Evolutionary conservation across 2,888 invertebrate genomes (phyloP).

Genomic region (Ectemnius lituratus): DNA sequence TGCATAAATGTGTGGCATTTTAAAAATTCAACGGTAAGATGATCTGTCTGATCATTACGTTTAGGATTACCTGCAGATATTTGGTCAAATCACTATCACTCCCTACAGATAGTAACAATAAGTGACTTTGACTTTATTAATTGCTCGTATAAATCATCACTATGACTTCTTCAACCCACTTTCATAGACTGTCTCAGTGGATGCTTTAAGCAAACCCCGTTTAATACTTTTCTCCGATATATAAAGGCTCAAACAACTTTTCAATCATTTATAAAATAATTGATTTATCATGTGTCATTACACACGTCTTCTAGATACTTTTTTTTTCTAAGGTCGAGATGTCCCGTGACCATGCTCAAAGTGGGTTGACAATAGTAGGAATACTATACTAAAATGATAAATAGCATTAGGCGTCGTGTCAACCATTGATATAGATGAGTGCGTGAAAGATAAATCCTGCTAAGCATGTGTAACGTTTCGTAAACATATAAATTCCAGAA

Average conservation of each 20-base stretch:
- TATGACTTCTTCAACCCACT: slow-evolving; percentile 46
- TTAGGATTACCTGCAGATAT: slow-evolving; percentile 44
- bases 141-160: slow-evolving; percentile 39
- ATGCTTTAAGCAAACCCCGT: too few relatives aligned
- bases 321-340: too few relatives aligned
- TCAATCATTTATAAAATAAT: slow-evolving; percentile 5
- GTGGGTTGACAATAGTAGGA: slow-evolving; percentile 57
- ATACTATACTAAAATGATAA: slow-evolving; percentile 46
- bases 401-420: slow-evolving; percentile 68
- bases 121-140: slow-evolving; percentile 41
- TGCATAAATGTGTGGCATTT: too few relatives aligned
- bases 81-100: slow-evolving; percentile 54
- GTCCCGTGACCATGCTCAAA: slow-evolving; percentile 15
- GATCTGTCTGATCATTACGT: slow-evolving; percentile 48
- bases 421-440: slow-evolving; percentile 62
- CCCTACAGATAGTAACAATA: slow-evolving; percentile 35
- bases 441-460: slow-evolving; percentile 33
- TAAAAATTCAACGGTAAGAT: slow-evolving; percentile 44
- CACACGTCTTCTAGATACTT: neutral
- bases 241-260: slow-evolving; percentile 13
- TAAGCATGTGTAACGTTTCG: neutral
- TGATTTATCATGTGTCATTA: slow-evolving; percentile 6
- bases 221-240: slow-evolving; percentile 8
- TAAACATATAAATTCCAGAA: slow-evolving; percentile 42
- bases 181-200: slow-evolving; percentile 10